Percentiles rank a stretch among this genome's conserved stretches.
These are phyloP conservation scores for Phalloptychus januarius DNA, from an alignment of 2,797 vertebrate species.

Conservation along the genomic window DNA sequence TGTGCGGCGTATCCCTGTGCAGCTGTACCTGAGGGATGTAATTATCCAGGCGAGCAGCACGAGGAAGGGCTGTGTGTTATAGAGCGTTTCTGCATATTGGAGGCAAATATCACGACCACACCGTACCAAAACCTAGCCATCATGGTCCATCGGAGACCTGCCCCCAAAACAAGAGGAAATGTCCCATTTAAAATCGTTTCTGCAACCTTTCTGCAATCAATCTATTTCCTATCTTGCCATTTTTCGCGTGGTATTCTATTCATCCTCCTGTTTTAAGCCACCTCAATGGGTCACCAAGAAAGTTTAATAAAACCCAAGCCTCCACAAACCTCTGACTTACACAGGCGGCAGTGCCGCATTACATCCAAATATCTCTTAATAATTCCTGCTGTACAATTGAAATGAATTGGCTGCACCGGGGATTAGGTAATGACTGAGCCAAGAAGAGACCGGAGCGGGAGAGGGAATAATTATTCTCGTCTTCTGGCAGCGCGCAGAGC, in stretches of 20 bases:
- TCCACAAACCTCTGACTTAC: conserved; percentile 4
- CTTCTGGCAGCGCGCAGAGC: conserved; percentile 43
- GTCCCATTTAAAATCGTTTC: conserved; percentile 12
- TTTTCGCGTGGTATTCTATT: conserved; percentile 1
- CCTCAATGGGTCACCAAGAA: conserved; percentile 8
- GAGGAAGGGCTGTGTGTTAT: conserved; percentile 47
- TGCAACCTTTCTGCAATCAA: not conserved
- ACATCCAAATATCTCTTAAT: conserved; percentile 35
- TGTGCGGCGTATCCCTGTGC: conserved; percentile 57
- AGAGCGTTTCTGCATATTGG: conserved; percentile 19
- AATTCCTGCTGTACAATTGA: conserved; percentile 30
- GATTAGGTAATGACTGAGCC: conserved; percentile 46
- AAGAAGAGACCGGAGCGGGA: conserved; percentile 31
- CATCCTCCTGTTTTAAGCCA: conserved; percentile 15
- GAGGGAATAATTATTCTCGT: conserved; percentile 59
- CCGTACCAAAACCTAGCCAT: conserved; percentile 29
- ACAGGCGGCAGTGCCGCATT: conserved; percentile 8
- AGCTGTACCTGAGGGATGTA: conserved; percentile 76
- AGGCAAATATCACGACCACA: conserved; percentile 29
- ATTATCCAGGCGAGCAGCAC: conserved; percentile 75
- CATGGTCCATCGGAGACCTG: conserved; percentile 10
- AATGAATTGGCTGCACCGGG: conserved; percentile 37
- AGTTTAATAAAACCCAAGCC: conserved; percentile 32
- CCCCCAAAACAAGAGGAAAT: conserved; percentile 16
- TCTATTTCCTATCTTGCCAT: conserved; percentile 5